Evolutionary conservation across 2,888 invertebrate species (phyloP), one percentile per base, ranked within the genome.

Genomic region (Plagodis dolabraria): DNA sequence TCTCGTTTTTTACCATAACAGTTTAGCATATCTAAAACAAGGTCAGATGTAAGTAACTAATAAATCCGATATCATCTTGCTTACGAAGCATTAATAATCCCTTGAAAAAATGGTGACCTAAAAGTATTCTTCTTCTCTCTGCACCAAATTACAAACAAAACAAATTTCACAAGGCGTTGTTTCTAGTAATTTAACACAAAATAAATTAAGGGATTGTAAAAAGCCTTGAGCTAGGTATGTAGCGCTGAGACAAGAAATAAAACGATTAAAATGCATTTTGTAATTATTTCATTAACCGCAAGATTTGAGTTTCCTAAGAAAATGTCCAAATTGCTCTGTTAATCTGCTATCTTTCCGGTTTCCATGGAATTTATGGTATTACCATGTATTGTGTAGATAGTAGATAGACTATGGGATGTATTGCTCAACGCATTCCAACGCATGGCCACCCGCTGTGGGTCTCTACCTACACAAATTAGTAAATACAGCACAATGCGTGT

Each of bases 191-290:
- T 53, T 49, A 54, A 65, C 69, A 70, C 67, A 64, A 71, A 65
- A 57, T 63, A 61, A 61, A 66, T 70, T 70, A 70, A 64, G 69
- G 65, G 47, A 70, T 66, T 69, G 72, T 64, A 63, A 68, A 71
- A 65, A 70, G 42, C 65, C 74, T 74, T 75, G 70, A 70, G 68
- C 61, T 58, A 44, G 53, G 53, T 63, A 60, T 55, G 53, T 63
- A 60, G 62, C 46, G 60, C 53, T 49, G 50, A 44, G 56, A 48
- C 33, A 38, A 45, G 36, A 57, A 68, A 64, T 69, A 55, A 60
- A 69, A 60, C 61, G 11, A 64, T 63, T 56, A 56, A 62, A 60
- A 49, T n/a, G 40, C 45, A 38, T 55, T 53, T 55, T 59, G 53
- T 53, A 55, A 52, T 63, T 49, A 50, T 63, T 65, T 54, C 49